These are phyloP conservation scores for Biston stratarius DNA, from an alignment of 2,888 invertebrate genomes.

Conservation along the genomic window DNA sequence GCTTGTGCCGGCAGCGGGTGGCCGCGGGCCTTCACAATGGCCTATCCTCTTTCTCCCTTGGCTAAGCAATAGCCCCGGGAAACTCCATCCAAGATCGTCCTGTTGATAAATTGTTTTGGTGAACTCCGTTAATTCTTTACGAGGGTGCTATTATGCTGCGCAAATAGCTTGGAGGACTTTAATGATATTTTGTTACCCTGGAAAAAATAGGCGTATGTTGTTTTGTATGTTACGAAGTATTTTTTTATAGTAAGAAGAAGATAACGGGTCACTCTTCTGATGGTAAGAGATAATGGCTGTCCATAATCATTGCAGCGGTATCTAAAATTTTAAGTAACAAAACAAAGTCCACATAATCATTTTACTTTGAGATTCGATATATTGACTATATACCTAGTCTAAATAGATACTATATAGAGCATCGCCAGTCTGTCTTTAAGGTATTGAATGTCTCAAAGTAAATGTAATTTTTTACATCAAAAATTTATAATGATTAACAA, in stretches of 20 bases:
- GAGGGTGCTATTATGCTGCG: constrained; percentile 47
- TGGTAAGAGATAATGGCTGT: no score
- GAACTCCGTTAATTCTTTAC: constrained; percentile 41
- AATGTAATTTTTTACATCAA: no score
- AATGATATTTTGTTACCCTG: constrained; percentile 29
- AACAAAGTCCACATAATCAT: background rate
- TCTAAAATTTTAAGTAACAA: no score
- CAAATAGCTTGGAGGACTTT: constrained; percentile 53
- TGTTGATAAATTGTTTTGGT: constrained; percentile 64
- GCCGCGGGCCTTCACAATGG: constrained; percentile 52
- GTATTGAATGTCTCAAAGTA: no score
- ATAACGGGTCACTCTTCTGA: background rate
- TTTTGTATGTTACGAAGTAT: background rate
- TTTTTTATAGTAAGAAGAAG: no score
- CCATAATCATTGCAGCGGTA: no score
- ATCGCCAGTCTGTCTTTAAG: no score
- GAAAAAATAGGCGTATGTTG: constrained; percentile 1
- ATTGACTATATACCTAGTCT: no score
- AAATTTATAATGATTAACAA: no score
- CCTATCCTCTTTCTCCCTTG: constrained; percentile 40
- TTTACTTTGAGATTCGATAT: no score
- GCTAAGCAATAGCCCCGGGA: constrained; percentile 51
- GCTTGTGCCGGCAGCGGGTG: constrained; percentile 60
- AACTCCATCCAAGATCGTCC: constrained; percentile 51
- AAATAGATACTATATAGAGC: no score